phyloP scores from a whole-genome alignment of 2,113 vertebrate genomes.

The Epinephelus moara region DNA sequence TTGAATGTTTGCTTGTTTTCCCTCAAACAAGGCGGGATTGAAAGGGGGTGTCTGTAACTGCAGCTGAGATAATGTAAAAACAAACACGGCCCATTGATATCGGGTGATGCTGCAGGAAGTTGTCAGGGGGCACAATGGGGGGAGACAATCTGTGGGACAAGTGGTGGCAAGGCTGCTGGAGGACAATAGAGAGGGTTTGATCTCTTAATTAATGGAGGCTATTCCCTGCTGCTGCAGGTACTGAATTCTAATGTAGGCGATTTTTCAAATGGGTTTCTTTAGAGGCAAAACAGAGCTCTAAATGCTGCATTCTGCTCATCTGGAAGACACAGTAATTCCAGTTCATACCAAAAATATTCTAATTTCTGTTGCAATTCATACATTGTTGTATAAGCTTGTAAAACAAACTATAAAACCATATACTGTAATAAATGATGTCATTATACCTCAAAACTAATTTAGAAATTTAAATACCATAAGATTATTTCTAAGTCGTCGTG shows the following conservation, averaged over 20 bases:
- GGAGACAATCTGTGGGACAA: constrained; percentile 72
- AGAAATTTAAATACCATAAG: background rate
- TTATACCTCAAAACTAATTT: background rate
- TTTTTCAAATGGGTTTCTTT: constrained; percentile 74
- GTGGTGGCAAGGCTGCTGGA: constrained; percentile 73
- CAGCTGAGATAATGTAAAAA: constrained; percentile 82
- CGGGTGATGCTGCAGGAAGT: constrained; percentile 80
- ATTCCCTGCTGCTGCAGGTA: constrained; percentile 80
- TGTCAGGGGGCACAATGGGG: constrained; percentile 75
- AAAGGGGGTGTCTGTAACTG: constrained; percentile 69
- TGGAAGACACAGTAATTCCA: constrained; percentile 25
- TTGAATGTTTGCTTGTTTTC: constrained; percentile 78
- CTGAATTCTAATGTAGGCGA: constrained; percentile 78
- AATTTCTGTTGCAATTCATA: background rate
- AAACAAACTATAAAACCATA: background rate
- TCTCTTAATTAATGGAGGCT: constrained; percentile 86
- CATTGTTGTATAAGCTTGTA: background rate
- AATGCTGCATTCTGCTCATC: constrained; percentile 51
- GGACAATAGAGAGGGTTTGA: constrained; percentile 82
- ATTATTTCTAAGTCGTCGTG: background rate
- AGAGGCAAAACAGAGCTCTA: constrained; percentile 52
- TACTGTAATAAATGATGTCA: background rate
- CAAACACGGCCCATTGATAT: constrained; percentile 82
- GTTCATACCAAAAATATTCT: constrained; percentile 26
- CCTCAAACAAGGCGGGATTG: constrained; percentile 64